Base-by-base conservation (phyloP, 2,888 invertebrate genomes). In the Polydrusus tereticollis region DNA sequence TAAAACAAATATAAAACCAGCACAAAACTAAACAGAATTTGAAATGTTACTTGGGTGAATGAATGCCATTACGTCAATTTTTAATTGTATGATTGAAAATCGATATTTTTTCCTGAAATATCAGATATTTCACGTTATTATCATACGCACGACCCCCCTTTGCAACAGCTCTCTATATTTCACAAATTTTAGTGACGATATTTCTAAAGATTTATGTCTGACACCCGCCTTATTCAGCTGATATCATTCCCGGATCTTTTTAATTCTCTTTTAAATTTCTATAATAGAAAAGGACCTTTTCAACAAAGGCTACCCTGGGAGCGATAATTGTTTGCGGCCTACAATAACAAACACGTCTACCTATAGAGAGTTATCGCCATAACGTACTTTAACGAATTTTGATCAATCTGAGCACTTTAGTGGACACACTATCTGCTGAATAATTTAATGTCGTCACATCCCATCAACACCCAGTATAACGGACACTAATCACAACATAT, bases 281-380 rank as follows among this genome's bases (percentile, higher is more conserved):
- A 71, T 52, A 58, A 66, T 67, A 66, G 60, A 64, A 72, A 66
- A 36, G 33, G 47, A 29, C 58, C 55, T 47, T 58, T 67, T 45
- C 18, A 62, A 63, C 67, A 72, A 72, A 63, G 67, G 50, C 63
- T 38, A 45, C 67, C 67, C 68, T 14, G 58, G 58, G 67, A 18
- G 72, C 29, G 67, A 20, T 72, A 72, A 72, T 72, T 68, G 67
- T 67, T 60, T 58, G 62, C 58, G 57, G 62, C 43, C 63, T 68
- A 62, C 33, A 57, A 72, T 58, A 68, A 63, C 72, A 72, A 72
- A 72, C 72, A 72, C 23, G 41, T 14, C 36, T 38, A 23, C 43
- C n/a, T 16, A 57, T 16, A 62, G 63, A 38, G 63, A 72, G 58
- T 72, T 72, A 23, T 65, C 38, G 64, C 63, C 33, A n/a, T 0